Base-by-base conservation (phyloP, 2,888 invertebrate genomes). In the Archips crataeganus region DNA sequence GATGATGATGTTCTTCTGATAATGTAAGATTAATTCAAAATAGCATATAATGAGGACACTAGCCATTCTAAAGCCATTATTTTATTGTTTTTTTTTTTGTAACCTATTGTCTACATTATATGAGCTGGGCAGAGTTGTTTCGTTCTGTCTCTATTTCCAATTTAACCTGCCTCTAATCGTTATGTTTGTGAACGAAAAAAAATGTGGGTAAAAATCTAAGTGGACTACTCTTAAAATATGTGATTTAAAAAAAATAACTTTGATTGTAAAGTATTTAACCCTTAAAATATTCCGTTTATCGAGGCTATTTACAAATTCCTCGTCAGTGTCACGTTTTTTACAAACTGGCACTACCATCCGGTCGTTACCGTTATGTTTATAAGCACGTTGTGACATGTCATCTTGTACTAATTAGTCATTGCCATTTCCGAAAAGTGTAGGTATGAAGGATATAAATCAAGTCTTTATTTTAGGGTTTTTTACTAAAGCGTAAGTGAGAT, bases 341-440 rank as follows among this genome's bases (percentile, higher is more conserved):
- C 10, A 36, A 62, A 47, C 63, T 54, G 23, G 57, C 67, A 67
- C 62, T 72, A 63, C 62, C 72, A 39, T 62, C 66, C 71, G 67
- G 36, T 39, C 62, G 49, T 54, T 47, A 51, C 68, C 73, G 68
- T 73, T 69, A 73, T 54, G 39, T 15, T n/a, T 2, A 15, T 54
- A 13, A 59, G 64, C 73, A 42, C 49, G 68, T 73, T 69, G 45
- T 45, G 59, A 73, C 49, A 45, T 62, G 62, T 71, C 66, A 64
- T 69, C 57, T 39, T n/a, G 15, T 51, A 51, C 51, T 15, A 51
- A 15, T 65, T 65, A 47, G 59, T 69, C 73, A 68, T 68, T 67
- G 15, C 62, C 63, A 73, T 57, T 73, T 72, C 72, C 72, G 62
- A 68, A 62, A 49, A 62, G 36, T 13, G 23, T 36, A 10, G 4